Evolutionary conservation across 2,888 invertebrate species (phyloP), one percentile per base, ranked within the genome.

Genomic region (Syritta pipiens): DNA sequence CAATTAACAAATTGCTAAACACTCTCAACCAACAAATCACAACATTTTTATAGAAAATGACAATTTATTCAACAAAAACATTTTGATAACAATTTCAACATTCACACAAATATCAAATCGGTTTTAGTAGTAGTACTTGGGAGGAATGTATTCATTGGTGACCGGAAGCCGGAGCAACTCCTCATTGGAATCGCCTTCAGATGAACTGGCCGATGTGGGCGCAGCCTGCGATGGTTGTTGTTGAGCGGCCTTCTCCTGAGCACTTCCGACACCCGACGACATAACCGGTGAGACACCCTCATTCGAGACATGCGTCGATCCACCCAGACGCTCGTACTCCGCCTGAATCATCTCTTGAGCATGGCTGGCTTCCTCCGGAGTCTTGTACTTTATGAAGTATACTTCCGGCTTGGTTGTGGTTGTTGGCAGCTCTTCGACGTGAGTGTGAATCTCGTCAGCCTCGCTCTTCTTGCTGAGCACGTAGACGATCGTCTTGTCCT

Each of bases 401-500:
- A 84, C 84, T 44, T 84, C 84, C 1, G 84, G 84, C 60, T 83
- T 84, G 35, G 77, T 44, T 0, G 82, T 82, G 4, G 79, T 82
- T 4, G 82, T 77, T 35, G 67, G 68, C 5, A 76, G 49, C 28
- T 83, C 81, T 14, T 75, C 63, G 6, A 83, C 63, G 9, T 82
- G 82, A 4, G 83, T 60, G 14, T 77, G 74, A 28, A 84, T 48
- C 12, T 83, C 82, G 10, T 74, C 37, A n/a, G 75, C 75, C 4
- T 82, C 83, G 4, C 59, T 44, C 37, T 84, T 83, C 81, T 84
- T 84, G 60, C 81, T 82, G 51, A 84, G 62, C 35, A 84, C 83
- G 76, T 84, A 84, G 22, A 84, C 81, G 22, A 83, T 81, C 22
- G 84, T 84, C 44, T 83, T 83, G 1, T 84, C 84, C 55, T 83